These are phyloP conservation scores for Gymnocephalus cernua DNA, from an alignment of 2,113 vertebrate species.

Conservation along the genomic window DNA sequence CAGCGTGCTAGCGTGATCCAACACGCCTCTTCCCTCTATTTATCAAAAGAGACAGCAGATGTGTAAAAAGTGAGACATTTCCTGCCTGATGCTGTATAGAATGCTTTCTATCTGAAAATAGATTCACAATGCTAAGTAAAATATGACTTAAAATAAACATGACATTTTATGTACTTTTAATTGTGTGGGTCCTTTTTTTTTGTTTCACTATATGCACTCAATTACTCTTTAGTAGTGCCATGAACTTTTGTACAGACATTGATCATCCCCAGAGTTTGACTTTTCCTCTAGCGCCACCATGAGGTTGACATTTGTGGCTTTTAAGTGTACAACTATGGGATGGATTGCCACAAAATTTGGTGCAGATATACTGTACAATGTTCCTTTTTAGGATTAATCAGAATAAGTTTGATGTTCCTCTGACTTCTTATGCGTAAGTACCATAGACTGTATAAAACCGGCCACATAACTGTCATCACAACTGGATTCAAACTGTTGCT, in stretches of 20 bases:
- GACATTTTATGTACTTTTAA: conserved; percentile 87
- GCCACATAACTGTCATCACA: background rate
- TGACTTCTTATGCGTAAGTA: background rate
- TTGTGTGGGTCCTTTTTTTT: conserved; percentile 47
- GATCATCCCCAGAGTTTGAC: too few species aligned
- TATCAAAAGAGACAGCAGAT: conserved; percentile 76
- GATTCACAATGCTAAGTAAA: conserved; percentile 82
- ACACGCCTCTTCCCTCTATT: conserved; percentile 80
- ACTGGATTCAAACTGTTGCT: background rate
- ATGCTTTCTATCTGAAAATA: conserved; percentile 86
- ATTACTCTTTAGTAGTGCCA: background rate
- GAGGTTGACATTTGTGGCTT: background rate
- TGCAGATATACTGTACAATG: background rate
- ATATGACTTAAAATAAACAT: conserved; percentile 83
- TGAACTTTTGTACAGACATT: background rate
- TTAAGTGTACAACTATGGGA: background rate
- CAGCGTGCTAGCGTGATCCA: conserved; percentile 79
- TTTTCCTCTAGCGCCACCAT: background rate
- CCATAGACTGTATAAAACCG: too few species aligned
- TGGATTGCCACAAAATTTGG: background rate
- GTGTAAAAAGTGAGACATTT: conserved; percentile 79
- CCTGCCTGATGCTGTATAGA: conserved; percentile 88
- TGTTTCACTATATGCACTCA: conserved; percentile 5
- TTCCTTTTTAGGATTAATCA: too few species aligned
- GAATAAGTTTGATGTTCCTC: background rate